Percentiles rank a stretch among this genome's conserved stretches.
phyloP scores from a whole-genome alignment of 2,113 vertebrate genomes.

The Physeter macrocephalus region DNA sequence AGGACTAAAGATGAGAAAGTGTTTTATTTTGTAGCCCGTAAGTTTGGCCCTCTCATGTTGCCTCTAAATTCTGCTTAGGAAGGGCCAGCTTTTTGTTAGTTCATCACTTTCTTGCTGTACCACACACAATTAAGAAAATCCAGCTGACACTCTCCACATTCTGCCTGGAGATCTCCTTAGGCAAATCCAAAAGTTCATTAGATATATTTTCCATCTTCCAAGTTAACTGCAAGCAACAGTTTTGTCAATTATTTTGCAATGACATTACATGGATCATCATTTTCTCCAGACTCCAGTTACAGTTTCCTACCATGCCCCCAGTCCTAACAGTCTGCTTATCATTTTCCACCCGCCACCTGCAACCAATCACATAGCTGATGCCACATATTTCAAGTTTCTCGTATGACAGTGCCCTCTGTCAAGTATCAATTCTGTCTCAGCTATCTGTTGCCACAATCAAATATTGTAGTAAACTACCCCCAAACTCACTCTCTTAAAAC shows the following conservation, averaged over 20 bases:
- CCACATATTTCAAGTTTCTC: background rate
- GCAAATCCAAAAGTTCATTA: constrained; percentile 44
- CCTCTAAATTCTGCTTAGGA: background rate
- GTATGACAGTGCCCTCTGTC: background rate
- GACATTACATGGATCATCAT: background rate
- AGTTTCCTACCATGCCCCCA: background rate
- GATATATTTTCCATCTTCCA: background rate
- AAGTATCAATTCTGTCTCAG: background rate
- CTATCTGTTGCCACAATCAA: background rate
- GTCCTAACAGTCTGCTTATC: background rate
- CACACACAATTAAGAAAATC: constrained; percentile 28
- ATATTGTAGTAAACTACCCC: background rate
- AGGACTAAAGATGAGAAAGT: background rate
- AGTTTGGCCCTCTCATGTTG: background rate
- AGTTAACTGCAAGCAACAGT: constrained; percentile 4
- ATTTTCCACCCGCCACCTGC: background rate
- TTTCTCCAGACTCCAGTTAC: background rate
- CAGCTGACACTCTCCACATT: background rate
- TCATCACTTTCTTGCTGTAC: constrained; percentile 29
- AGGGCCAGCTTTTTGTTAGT: background rate
- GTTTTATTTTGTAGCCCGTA: background rate
- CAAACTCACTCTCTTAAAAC: background rate
- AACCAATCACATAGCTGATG: background rate
- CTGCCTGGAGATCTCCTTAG: constrained; percentile 28
- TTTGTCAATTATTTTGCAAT: constrained; percentile 28